These are phyloP conservation scores for Eupithecia subfuscata DNA, from an alignment of 2,888 invertebrate species.

Conservation along the genomic window DNA sequence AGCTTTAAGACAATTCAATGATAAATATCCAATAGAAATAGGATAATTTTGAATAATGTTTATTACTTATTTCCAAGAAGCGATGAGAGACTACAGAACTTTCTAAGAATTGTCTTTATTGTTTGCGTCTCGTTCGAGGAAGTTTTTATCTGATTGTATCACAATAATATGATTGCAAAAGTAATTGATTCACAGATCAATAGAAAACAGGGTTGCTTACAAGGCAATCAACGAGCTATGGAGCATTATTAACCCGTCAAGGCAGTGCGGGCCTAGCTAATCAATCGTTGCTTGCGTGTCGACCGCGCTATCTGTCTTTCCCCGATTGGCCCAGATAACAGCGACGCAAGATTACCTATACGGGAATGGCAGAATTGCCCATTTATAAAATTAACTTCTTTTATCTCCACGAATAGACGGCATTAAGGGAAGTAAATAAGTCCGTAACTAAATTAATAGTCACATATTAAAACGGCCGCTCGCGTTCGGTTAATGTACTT, in stretches of 20 bases:
- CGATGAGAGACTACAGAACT: not conserved
- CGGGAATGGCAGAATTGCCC: conserved; percentile 77
- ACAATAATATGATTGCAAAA: conserved; percentile 60
- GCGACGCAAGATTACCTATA: conserved; percentile 78
- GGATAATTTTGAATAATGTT: not conserved
- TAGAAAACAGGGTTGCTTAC: conserved; percentile 72
- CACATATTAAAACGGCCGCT: conserved; percentile 58
- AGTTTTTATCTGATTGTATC: conserved; percentile 48
- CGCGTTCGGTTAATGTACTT: conserved; percentile 38
- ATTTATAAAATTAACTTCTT: conserved; percentile 83
- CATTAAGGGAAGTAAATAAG: conserved; percentile 76
- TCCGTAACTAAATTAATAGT: conserved; percentile 69
- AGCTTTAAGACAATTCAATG: conserved; percentile 16
- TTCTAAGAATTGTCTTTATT: not conserved
- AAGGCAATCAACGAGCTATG: conserved; percentile 76
- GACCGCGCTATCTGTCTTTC: conserved; percentile 82
- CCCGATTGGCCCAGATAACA: conserved; percentile 80
- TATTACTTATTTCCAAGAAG: not conserved
- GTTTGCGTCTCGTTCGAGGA: not conserved
- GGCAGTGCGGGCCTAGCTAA: conserved; percentile 77
- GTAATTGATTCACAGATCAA: conserved; percentile 70
- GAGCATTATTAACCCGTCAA: conserved; percentile 82
- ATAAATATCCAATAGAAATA: conserved; percentile 4
- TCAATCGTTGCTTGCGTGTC: conserved; percentile 83
- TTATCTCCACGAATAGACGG: conserved; percentile 76